Evolutionary conservation across 2,888 invertebrate genomes (phyloP).

Genomic region (Drosophila demipolita): DNA sequence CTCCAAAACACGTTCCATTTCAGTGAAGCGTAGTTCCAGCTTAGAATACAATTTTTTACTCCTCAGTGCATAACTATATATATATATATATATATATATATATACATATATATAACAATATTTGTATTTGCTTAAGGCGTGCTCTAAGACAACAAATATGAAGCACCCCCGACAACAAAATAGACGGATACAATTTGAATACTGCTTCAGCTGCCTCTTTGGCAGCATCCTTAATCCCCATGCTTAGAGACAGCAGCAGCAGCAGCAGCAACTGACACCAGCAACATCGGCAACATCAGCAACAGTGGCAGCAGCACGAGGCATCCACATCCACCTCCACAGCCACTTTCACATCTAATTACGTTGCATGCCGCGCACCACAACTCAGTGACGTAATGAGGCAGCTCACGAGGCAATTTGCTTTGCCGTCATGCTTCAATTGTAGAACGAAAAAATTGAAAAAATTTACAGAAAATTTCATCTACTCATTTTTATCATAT

Average conservation of each 20-base stretch:
- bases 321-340: conserved; percentile 44
- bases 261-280: neutral
- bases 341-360: conserved; percentile 62
- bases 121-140: conserved; percentile 35
- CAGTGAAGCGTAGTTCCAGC: conserved; percentile 47
- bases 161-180: conserved; percentile 14
- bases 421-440: conserved; percentile 76
- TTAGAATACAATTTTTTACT: neutral
- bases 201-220: conserved; percentile 36
- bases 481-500: conserved; percentile 56
- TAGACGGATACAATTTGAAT: conserved; percentile 26
- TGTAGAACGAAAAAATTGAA: conserved; percentile 74
- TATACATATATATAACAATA: conserved; percentile 25
- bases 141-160: conserved; percentile 49
- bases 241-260: conserved; percentile 12
- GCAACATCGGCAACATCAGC: neutral
- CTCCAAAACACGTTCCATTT: conserved; percentile 8
- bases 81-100: neutral
- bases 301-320: conserved; percentile 12
- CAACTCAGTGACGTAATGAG: conserved; percentile 83
- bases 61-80: neutral
- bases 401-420: conserved; percentile 76
- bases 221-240: conserved; percentile 42
- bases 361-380: conserved; percentile 57
- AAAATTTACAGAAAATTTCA: conserved; percentile 55